Base-by-base conservation (phyloP, 1,140 invertebrate species). In the Brachionus koreanus region DNA sequence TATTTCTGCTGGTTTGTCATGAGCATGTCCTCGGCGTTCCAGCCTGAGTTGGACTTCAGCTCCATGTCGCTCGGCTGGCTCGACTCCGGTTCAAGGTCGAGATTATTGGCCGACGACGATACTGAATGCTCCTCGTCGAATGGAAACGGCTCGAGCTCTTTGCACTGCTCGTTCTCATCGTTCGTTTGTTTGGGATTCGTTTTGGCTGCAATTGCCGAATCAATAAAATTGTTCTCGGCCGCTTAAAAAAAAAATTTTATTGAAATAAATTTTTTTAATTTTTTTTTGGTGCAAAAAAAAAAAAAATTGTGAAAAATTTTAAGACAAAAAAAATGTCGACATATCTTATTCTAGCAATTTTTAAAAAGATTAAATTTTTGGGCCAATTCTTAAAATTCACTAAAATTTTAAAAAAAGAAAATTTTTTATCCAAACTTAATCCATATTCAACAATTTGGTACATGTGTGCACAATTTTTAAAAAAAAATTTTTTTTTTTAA, bases 1-100 rank as follows among this genome's bases (percentile, higher is more conserved):
- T 79, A 79, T 29, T 79, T 79, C 35, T 39, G 33, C 25, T 79
- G 76, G 35, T 79, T 79, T 7, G 49, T 79, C 49, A 79, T 37
- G 13, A 79, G 39, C 76, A 79, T 79, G 23, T 79, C 76, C 33
- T 65, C 76, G 29, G 76, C 76, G 19, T 37, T 79, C 76, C 76
- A 79, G 37, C 76, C 76, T 10, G 33, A n/a, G 33, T 46, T 46
- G 0, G 69, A 74, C 9, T 43, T 43, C 10, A 46, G 13, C 23
- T 79, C 76, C 6, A 61, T 12, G 16, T 43, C 76, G n/a, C 37
- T 52, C 0, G 49, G 25, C 57, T 65, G 49, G 5, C 1, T 37
- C 0, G 25, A 12, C 9, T 61, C 49, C 1, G 29, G 1, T 19
- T 57, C 46, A 16, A 39, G 16, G 9, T 39, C 49, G 7, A 57